Evolutionary conservation across 1,140 invertebrate genomes (phyloP).

Genomic region (Belonocnema kinseyi): DNA sequence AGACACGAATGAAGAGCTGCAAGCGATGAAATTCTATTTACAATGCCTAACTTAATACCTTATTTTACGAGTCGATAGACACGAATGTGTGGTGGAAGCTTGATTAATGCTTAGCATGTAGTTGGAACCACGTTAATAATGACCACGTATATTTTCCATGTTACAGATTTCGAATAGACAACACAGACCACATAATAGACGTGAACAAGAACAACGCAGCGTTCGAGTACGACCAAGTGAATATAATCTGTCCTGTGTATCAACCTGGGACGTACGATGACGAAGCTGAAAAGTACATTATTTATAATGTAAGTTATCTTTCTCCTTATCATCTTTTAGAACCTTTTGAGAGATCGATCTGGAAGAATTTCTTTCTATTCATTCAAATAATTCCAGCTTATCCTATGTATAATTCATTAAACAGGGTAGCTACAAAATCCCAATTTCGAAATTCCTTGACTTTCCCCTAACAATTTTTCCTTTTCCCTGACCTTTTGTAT

Average conservation of each 20-base stretch:
- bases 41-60: not conserved
- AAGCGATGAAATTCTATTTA: conserved; percentile 28
- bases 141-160: conserved; percentile 59
- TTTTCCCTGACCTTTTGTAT: too few relatives aligned
- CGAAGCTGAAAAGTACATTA: conserved; percentile 95
- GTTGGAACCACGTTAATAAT: conserved; percentile 27
- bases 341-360: not conserved
- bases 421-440: too few relatives aligned
- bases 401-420: too few relatives aligned
- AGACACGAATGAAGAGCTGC: conserved; percentile 30
- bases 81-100: not conserved
- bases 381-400: too few relatives aligned
- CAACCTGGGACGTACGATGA: conserved; percentile 90
- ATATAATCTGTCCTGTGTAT: conserved; percentile 96
- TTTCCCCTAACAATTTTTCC: too few relatives aligned
- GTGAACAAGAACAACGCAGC: conserved; percentile 95
- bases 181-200: conserved; percentile 97
- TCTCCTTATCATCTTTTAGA: not conserved
- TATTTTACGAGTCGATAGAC: conserved; percentile 24
- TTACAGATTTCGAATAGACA: conserved; percentile 97
- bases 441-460: too few relatives aligned
- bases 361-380: not conserved
- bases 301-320: conserved; percentile 89
- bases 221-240: conserved; percentile 96
- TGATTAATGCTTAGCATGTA: conserved; percentile 4